Percentiles rank a stretch among this genome's conserved stretches.
phyloP scores from a whole-genome alignment of 2,113 vertebrate genomes.

The Bubalus kerabau region DNA sequence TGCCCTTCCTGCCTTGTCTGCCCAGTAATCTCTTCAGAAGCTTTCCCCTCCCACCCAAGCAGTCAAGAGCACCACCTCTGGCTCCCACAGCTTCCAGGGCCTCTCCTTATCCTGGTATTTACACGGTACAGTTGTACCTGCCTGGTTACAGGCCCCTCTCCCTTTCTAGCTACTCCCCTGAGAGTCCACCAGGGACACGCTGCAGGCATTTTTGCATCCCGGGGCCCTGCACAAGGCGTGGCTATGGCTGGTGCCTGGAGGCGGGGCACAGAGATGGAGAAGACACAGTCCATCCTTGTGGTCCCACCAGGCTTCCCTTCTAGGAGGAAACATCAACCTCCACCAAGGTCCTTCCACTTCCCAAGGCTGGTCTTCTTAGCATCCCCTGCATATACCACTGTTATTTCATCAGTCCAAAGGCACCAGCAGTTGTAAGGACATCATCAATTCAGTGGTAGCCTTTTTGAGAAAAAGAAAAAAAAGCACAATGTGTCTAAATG shows the following conservation, averaged over 20 bases:
- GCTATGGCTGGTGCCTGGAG: neutral
- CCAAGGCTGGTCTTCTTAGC: neutral
- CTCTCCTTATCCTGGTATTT: neutral
- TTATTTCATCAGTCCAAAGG: neutral
- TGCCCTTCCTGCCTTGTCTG: neutral
- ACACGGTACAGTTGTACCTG: neutral
- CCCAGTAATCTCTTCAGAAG: neutral
- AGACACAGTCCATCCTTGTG: neutral
- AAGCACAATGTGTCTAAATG: neutral
- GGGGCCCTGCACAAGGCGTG: neutral
- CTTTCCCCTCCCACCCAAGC: neutral
- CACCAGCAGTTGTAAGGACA: neutral
- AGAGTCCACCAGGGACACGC: neutral
- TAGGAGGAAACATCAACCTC: neutral
- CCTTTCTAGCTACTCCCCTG: neutral
- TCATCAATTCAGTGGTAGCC: neutral
- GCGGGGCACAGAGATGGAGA: neutral
- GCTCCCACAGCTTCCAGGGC: neutral
- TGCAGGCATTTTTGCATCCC: neutral
- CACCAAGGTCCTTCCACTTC: neutral
- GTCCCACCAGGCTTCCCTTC: neutral
- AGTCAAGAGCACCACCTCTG: neutral
- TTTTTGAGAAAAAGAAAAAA: conserved; percentile 5
- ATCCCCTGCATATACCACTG: neutral
- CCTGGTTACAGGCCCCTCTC: neutral